Conservation (phyloP, 2,888 invertebrate genomes). For the Drosophila rellima region DNA sequence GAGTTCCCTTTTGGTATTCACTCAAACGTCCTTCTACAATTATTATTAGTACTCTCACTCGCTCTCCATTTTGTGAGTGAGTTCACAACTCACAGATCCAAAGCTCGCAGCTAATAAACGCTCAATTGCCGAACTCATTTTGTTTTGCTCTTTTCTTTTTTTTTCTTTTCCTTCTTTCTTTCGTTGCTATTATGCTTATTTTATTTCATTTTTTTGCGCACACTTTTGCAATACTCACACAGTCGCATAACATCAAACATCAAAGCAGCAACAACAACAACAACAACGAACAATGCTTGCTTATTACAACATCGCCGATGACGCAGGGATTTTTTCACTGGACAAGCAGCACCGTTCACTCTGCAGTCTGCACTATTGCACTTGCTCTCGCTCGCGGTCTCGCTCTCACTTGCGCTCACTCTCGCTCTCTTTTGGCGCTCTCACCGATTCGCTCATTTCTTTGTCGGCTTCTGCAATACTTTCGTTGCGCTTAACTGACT, state of each 20-base stretch:
- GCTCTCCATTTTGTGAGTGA: too few relatives aligned
- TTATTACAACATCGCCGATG: slow-evolving; percentile 73
- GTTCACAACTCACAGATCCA: neutral
- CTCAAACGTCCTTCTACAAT: too few relatives aligned
- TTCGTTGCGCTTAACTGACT: slow-evolving; percentile 53
- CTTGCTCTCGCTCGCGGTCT: slow-evolving; percentile 4
- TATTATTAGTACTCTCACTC: too few relatives aligned
- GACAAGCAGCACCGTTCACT: slow-evolving; percentile 7
- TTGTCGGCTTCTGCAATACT: slow-evolving; percentile 48
- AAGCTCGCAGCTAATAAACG: neutral
- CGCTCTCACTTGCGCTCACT: neutral
- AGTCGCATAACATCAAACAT: slow-evolving; percentile 49
- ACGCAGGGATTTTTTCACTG: slow-evolving; percentile 74
- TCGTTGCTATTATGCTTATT: slow-evolving; percentile 37
- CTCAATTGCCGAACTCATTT: slow-evolving; percentile 18
- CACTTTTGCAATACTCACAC: slow-evolving; percentile 73
- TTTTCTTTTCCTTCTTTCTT: slow-evolving; percentile 31
- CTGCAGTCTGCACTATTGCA: slow-evolving; percentile 12
- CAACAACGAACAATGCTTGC: slow-evolving; percentile 49
- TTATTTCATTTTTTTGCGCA: slow-evolving; percentile 43
- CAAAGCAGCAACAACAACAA: slow-evolving; percentile 25
- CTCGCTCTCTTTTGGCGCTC: slow-evolving; percentile 12
- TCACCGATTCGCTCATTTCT: slow-evolving; percentile 43
- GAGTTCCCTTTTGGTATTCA: too few relatives aligned
- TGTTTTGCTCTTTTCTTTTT: slow-evolving; percentile 25